Conservation (phyloP, 2,113 vertebrate genomes). For the Dendrocopos noguchii region DNA sequence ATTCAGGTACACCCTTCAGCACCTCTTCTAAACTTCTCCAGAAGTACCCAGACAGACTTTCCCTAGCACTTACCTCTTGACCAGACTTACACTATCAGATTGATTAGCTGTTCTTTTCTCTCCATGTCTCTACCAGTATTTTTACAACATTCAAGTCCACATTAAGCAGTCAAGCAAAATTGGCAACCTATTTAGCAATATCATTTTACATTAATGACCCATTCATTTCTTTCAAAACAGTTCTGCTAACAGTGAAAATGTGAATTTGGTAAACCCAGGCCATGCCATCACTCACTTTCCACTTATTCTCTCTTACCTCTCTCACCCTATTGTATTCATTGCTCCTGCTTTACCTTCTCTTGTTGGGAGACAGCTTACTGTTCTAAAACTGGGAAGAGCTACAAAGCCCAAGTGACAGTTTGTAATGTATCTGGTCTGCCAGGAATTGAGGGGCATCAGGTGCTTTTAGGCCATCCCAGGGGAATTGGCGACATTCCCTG, state of each 20-base stretch:
- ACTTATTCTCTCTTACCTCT: not conserved
- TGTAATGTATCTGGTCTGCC: not conserved
- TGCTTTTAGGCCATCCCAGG: not conserved
- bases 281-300: not conserved
- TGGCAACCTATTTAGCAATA: not conserved
- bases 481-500: not conserved
- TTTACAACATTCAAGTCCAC: not conserved
- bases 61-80: not conserved
- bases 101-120: not conserved
- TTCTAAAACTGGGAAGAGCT: not conserved
- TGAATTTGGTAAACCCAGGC: not conserved
- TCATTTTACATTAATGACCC: not conserved
- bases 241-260: not conserved
- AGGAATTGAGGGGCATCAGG: accelerated
- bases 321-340: not conserved
- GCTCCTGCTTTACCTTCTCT: not conserved
- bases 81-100: not conserved
- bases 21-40: not conserved
- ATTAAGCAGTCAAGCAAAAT: not conserved
- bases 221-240: not conserved
- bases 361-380: not conserved
- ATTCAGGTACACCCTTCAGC: not conserved
- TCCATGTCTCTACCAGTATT: not conserved
- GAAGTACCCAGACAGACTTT: not conserved
- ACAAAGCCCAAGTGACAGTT: not conserved